Evolutionary conservation across 2,888 invertebrate species (phyloP), one percentile per base, ranked within the genome.

Genomic region (Neoascia interrupta): DNA sequence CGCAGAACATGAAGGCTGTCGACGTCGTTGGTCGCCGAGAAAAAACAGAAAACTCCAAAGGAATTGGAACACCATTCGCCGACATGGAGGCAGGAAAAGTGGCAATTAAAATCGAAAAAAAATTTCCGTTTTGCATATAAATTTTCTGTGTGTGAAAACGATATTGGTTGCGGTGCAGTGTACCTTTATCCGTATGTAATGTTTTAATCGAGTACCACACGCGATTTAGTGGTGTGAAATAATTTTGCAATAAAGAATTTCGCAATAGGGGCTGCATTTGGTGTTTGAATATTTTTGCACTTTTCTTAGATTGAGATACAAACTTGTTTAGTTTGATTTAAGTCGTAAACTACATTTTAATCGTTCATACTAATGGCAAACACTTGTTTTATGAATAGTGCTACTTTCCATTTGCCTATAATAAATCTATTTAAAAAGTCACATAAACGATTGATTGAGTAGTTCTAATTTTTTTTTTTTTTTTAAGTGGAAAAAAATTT

Each of bases 121-220:
- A 73, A 69, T 31, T 53, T 43, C 47, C 64, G 53, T 76, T 75
- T 70, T 70, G 76, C 58, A 76, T 76, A n/a, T n/a, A 70, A 64
- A 70, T 70, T 75, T 69, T 15, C 61, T 36, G 49, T 61, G 64
- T 70, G 75, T 64, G 70, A 64, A 58, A 58, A 39, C 58, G 18
- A 26, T 45, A 39, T 64, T 58, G 47, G n/a, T 58, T 43, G n/a
- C n/a, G n/a, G 19, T 47, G 31, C 18, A 63, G n/a, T n/a, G n/a
- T n/a, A n/a, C n/a, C n/a, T 56, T 36, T 41, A 66, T 6, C n/a
- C n/a, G 28, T 11, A 26, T 39, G 19, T 18, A 18, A 19, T 26
- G 37, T 41, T 21, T 23, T 47, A 76, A 66, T 70, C 41, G 23
- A 45, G 34, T 56, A 58, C 19, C 21, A 58, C 75, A 76, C 64